Conservation (phyloP, 2,888 invertebrate genomes). For the Ashinkailepas kermadecensis region DNA sequence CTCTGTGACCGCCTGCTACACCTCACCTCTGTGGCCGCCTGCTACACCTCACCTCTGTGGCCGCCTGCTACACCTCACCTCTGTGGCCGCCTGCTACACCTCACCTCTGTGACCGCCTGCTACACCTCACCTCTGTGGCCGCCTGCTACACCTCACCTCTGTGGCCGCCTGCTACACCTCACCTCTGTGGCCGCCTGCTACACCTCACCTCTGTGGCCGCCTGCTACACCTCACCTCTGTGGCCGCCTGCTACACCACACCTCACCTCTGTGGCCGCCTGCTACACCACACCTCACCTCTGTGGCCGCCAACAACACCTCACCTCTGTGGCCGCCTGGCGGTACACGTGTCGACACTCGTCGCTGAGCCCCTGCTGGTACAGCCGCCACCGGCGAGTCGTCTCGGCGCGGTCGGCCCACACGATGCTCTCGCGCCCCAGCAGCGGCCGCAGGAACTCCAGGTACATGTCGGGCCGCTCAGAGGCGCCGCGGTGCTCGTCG, state of each 20-base stretch:
- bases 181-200: not conserved
- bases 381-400: slow-evolving; percentile 11
- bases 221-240: not conserved
- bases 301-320: not conserved
- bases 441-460: slow-evolving; percentile 12
- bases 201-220: not conserved
- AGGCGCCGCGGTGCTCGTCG: not conserved
- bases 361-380: slow-evolving; percentile 9
- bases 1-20: not conserved
- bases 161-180: not conserved
- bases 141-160: slow-evolving; percentile 3
- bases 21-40: not conserved
- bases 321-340: not conserved
- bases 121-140: not conserved
- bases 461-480: slow-evolving; percentile 1
- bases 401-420: slow-evolving; percentile 1
- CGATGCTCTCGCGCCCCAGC: slow-evolving; percentile 9
- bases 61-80: slow-evolving; percentile 11
- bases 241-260: not conserved
- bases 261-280: not conserved
- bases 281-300: not conserved
- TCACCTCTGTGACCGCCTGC: not conserved
- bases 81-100: not conserved
- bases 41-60: not conserved
- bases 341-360: not conserved